Conservation (phyloP, 2,888 invertebrate genomes). For the Alloplasta piceator region DNA sequence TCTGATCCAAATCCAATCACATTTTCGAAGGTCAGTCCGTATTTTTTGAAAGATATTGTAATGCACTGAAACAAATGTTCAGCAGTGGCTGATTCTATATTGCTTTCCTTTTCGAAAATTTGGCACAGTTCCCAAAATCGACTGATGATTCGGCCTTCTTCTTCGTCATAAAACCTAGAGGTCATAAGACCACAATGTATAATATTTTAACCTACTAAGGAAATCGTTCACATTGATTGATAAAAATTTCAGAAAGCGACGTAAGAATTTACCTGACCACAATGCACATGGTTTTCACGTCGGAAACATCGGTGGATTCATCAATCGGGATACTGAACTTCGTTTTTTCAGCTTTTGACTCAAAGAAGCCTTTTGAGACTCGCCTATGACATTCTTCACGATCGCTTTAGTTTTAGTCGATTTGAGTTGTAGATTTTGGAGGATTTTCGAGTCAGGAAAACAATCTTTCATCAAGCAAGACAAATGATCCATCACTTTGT, state of each 20-base stretch:
- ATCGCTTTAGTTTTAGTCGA: conserved; percentile 69
- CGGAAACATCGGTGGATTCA: conserved; percentile 72
- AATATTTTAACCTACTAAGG: conserved; percentile 10
- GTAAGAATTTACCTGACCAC: conserved; percentile 65
- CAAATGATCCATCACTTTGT: conserved; percentile 53
- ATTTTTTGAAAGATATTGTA: conserved; percentile 1
- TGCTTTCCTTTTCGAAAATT: conserved; percentile 25
- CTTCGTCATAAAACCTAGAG: no score
- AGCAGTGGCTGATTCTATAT: conserved; percentile 60
- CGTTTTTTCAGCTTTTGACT: conserved; percentile 64
- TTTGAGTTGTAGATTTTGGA: conserved; percentile 67
- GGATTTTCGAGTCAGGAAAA: conserved; percentile 71
- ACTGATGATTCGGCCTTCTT: no score
- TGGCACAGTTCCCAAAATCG: no score
- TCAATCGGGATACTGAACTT: conserved; percentile 72
- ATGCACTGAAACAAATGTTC: conserved; percentile 61
- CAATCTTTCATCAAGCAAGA: conserved; percentile 67
- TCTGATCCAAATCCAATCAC: conserved; percentile 62
- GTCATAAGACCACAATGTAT: neutral
- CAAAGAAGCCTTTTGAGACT: conserved; percentile 68
- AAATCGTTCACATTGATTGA: conserved; percentile 1
- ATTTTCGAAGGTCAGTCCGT: conserved; percentile 9
- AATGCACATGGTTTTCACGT: conserved; percentile 65
- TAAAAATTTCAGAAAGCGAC: neutral
- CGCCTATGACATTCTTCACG: conserved; percentile 72